Conservation (phyloP, 92 coral and sea anemone genomes). For the Diadumene lineata region DNA sequence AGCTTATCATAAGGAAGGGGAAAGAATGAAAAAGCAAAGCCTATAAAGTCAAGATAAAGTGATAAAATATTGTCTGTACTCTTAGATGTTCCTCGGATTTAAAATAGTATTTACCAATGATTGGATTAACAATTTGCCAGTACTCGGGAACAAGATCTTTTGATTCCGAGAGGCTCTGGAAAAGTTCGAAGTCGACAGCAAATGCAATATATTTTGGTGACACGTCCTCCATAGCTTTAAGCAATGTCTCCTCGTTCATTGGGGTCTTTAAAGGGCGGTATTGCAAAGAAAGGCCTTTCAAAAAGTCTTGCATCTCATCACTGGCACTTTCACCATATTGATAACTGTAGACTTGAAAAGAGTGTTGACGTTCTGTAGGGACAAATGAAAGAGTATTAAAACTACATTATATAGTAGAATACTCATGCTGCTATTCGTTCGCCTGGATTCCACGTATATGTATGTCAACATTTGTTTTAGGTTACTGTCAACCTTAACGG, state of each 20-base stretch:
- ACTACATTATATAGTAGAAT: too few relatives aligned
- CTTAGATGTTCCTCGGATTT: too few relatives aligned
- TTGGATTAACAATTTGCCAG: background rate
- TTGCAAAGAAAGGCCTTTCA: background rate
- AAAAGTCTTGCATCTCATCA: background rate
- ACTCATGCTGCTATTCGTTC: too few relatives aligned
- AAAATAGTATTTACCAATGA: background rate
- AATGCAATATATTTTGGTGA: background rate
- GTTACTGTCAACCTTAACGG: too few relatives aligned
- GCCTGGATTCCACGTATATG: too few relatives aligned
- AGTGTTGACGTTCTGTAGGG: background rate
- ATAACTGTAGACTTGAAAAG: conserved; percentile 11
- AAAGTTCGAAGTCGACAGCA: background rate
- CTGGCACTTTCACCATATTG: background rate
- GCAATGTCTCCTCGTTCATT: background rate
- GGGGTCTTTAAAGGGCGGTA: background rate
- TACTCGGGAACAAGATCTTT: background rate
- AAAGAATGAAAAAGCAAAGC: too few relatives aligned
- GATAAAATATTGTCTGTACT: too few relatives aligned
- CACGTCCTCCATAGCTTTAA: background rate
- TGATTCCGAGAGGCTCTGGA: background rate
- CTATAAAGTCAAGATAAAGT: too few relatives aligned
- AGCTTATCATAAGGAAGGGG: too few relatives aligned
- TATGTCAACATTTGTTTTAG: too few relatives aligned
- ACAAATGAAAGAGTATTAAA: background rate